Conservation (phyloP, 1,140 invertebrate species). For the Schlechtendalia chinensis region DNA sequence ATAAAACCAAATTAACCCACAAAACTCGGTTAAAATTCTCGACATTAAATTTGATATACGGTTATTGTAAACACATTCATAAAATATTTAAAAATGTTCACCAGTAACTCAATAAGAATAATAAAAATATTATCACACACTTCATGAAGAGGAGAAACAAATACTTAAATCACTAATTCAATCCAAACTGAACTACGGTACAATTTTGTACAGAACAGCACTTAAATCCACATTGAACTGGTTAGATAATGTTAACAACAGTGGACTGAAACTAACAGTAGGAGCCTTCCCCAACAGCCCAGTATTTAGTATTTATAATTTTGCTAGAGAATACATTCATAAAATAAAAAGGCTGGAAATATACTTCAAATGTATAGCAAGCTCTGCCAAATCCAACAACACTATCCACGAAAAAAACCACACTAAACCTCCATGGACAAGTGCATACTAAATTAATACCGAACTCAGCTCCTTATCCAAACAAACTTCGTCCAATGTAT, state of each 20-base stretch:
- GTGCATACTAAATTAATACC: no score
- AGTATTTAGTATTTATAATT: neutral
- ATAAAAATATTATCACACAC: constrained; percentile 19
- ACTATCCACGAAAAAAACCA: no score
- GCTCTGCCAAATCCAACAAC: no score
- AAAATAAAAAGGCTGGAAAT: neutral
- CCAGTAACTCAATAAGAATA: neutral
- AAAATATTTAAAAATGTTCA: neutral
- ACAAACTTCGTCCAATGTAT: no score
- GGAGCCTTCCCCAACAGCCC: neutral
- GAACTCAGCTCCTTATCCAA: no score
- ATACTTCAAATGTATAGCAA: neutral
- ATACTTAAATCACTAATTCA: neutral
- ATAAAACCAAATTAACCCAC: neutral
- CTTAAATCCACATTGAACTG: neutral
- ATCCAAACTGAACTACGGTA: neutral
- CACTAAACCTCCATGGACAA: no score
- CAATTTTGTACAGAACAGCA: neutral
- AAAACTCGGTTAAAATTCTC: neutral
- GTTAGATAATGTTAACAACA: neutral
- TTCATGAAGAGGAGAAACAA: neutral
- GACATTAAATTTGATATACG: neutral
- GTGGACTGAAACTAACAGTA: neutral
- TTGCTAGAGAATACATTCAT: neutral
- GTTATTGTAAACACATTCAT: neutral